phyloP scores from a whole-genome alignment of 2,888 invertebrate species.

The Leptinotarsa haldemani region DNA sequence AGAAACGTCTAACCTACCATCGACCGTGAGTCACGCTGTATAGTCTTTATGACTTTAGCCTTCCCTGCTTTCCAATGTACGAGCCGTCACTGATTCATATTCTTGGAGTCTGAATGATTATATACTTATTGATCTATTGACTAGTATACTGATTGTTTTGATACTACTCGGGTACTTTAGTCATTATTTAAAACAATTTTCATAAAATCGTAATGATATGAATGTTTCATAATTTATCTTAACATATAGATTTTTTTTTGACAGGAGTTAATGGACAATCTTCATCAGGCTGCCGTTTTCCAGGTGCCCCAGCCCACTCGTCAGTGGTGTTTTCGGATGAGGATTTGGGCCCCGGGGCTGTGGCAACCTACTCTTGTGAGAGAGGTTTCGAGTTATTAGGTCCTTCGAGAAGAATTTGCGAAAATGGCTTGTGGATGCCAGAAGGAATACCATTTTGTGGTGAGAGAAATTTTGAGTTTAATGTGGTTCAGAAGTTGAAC shows the following conservation, averaged over 20 bases:
- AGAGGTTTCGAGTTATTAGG: slow-evolving; percentile 92
- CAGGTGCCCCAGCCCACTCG: slow-evolving; percentile 91
- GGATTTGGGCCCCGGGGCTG: slow-evolving; percentile 71
- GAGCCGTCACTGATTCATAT: no score
- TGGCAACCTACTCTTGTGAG: slow-evolving; percentile 88
- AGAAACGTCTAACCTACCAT: no score
- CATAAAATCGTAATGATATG: no score
- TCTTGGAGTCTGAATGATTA: no score
- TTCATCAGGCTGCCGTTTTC: slow-evolving; percentile 77
- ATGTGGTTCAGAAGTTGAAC: neutral
- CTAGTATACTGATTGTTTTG: no score
- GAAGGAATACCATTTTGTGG: slow-evolving; percentile 95
- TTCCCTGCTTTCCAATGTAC: no score
- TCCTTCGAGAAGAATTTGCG: slow-evolving; percentile 83
- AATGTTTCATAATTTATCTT: no score
- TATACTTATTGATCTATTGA: no score
- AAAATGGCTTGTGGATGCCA: slow-evolving; percentile 84
- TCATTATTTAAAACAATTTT: no score
- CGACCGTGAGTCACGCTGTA: no score
- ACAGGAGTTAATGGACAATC: slow-evolving; percentile 29
- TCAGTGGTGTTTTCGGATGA: slow-evolving; percentile 82
- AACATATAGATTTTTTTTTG: slow-evolving; percentile 21
- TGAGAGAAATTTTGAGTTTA: slow-evolving; percentile 69
- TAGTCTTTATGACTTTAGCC: no score
- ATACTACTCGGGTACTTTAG: no score